These are phyloP conservation scores for Orientallactaga sibirica DNA, from an alignment of 2,797 vertebrate species.

Conservation along the genomic window DNA sequence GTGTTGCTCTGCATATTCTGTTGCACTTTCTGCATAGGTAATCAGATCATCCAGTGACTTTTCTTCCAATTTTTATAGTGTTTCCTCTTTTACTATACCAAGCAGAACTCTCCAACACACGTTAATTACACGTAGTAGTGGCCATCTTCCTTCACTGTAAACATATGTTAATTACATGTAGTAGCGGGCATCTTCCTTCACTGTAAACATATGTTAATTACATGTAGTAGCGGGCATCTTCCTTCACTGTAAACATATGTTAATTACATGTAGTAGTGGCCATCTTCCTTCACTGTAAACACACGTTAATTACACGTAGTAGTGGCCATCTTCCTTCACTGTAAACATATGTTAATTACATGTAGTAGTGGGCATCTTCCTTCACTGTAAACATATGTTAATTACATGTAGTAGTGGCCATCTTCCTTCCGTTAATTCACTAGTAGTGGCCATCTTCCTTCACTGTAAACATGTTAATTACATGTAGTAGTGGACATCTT, in stretches of 20 bases:
- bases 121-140: neutral
- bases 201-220: neutral
- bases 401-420: neutral
- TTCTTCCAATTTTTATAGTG: neutral
- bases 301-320: neutral
- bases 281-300: conserved; percentile 49
- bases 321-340: conserved; percentile 18
- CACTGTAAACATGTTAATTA: neutral
- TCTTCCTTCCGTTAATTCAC: neutral
- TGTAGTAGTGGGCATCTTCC: neutral
- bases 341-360: neutral
- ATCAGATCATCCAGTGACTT: neutral
- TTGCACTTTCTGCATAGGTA: neutral
- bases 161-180: too few species aligned
- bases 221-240: neutral
- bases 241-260: conserved; percentile 40
- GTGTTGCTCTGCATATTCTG: conserved; percentile 6
- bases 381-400: neutral
- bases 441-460: neutral
- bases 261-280: neutral
- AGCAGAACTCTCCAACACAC: neutral
- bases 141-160: conserved; percentile 49
- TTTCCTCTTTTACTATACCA: conserved; percentile 2
- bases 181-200: conserved; percentile 14
- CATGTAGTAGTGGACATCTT: neutral